Evolutionary conservation across 2,797 vertebrate genomes (phyloP).

Genomic region (Chrysocyon brachyurus): DNA sequence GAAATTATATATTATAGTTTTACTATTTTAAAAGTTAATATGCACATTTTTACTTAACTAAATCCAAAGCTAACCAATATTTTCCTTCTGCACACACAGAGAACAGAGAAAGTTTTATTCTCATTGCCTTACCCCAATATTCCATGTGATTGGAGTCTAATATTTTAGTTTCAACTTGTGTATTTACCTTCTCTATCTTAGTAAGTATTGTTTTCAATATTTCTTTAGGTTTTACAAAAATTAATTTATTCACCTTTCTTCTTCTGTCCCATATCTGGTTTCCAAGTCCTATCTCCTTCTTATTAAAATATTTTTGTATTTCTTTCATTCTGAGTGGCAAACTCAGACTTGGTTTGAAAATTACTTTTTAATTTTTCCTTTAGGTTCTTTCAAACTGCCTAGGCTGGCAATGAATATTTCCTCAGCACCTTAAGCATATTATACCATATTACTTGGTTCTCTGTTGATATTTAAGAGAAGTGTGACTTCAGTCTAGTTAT

Average conservation of each 20-base stretch:
- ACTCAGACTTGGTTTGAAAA: background rate
- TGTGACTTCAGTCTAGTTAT: background rate
- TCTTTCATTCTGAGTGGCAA: background rate
- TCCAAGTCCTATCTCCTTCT: background rate
- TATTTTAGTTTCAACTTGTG: background rate
- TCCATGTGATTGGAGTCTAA: background rate
- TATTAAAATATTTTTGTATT: background rate
- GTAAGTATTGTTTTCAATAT: background rate
- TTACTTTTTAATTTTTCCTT: slow-evolving; percentile 12
- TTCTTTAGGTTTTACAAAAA: background rate
- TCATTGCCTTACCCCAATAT: background rate
- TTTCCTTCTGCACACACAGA: background rate
- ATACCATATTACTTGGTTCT: background rate
- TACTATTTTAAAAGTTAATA: background rate
- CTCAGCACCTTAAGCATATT: background rate
- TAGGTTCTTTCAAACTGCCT: background rate
- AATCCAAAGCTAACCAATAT: background rate
- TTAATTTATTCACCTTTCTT: background rate
- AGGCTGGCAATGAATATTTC: background rate
- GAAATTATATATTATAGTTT: background rate
- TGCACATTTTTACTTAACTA: background rate
- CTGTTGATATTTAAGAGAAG: background rate
- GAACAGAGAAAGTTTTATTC: background rate
- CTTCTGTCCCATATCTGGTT: background rate
- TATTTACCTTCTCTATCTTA: background rate